Base-by-base conservation (phyloP, 2,888 invertebrate genomes). In the Torymus aiolomorphi region DNA sequence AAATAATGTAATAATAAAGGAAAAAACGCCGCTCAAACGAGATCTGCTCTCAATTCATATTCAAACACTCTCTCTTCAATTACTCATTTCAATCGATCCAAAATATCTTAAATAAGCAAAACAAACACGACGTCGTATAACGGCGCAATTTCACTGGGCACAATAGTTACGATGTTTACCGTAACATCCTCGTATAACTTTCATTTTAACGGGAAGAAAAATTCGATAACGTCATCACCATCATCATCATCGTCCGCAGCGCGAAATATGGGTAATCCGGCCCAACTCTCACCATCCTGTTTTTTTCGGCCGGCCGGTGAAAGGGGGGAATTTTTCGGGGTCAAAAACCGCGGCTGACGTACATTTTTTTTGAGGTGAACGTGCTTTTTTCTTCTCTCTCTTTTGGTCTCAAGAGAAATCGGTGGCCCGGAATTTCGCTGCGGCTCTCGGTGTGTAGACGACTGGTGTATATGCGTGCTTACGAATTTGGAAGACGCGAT, bases 341-440 rank as follows among this genome's bases (percentile, higher is more conserved):
- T 80, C 80, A 80, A 80, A 80, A 77, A 80, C 80, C 80, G 67
- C 69, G 77, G 11, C 14, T 73, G 59, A 65, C 69, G 73, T 73
- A 31, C 16, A 51, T 51, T 49, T 57, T 20, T 57, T 14, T 13
- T n/a, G 42, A 72, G 67, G 72, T 73, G 75, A 79, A 62, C 67
- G 71, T 75, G 70, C 67, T 49, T 61, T 71, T 72, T 75, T n/a
- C 49, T 63, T 54, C 54, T 65, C 66, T 73, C 67, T 78, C 77
- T 66, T 78, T 77, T 59, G 71, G 72, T 31, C n/a, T 4, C 31
- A 14, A 74, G 80, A 65, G 80, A 80, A 80, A 80, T 80, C 77
- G 59, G 69, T 80, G 69, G 52, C 51, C 61, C 73, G 74, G 74
- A 80, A 80, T 80, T 77, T 77, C 74, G 70, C 61, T 49, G 56